phyloP scores from a whole-genome alignment of 2,888 invertebrate genomes.

The Cephus spinipes region DNA sequence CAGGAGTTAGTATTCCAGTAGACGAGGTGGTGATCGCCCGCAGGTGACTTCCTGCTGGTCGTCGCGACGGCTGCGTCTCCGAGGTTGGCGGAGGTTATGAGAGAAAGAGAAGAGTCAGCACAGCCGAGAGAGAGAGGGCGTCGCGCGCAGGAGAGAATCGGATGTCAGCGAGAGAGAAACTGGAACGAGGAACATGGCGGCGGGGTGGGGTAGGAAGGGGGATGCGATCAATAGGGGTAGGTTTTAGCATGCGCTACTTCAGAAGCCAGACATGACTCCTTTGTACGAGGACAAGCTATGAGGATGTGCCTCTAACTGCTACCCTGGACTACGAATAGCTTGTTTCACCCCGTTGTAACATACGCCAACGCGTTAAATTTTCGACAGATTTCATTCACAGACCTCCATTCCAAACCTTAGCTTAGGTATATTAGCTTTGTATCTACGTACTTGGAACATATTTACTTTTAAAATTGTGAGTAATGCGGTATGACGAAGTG shows the following conservation, averaged over 20 bases:
- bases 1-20: not conserved
- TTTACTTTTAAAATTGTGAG: no score
- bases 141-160: slow-evolving; percentile 19
- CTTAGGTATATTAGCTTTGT: no score
- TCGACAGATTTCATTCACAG: slow-evolving; percentile 21
- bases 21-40: slow-evolving; percentile 12
- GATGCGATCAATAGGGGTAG: slow-evolving; percentile 51
- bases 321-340: not conserved
- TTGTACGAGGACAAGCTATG: slow-evolving; percentile 24
- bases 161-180: not conserved
- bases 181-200: no score
- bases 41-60: slow-evolving; percentile 20
- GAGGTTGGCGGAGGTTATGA: slow-evolving; percentile 55
- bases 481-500: no score
- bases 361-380: slow-evolving; percentile 20
- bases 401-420: no score
- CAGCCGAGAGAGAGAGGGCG: slow-evolving; percentile 25
- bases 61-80: slow-evolving; percentile 42
- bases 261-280: slow-evolving; percentile 18
- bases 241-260: slow-evolving; percentile 56
- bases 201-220: no score
- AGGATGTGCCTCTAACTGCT: not conserved
- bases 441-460: no score
- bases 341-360: not conserved
- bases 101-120: slow-evolving; percentile 24